A percentile compares a stretch with the other conserved stretches of the same genome.
phyloP scores from a whole-genome alignment of 2,797 vertebrate genomes.

The Artibeus lituratus region DNA sequence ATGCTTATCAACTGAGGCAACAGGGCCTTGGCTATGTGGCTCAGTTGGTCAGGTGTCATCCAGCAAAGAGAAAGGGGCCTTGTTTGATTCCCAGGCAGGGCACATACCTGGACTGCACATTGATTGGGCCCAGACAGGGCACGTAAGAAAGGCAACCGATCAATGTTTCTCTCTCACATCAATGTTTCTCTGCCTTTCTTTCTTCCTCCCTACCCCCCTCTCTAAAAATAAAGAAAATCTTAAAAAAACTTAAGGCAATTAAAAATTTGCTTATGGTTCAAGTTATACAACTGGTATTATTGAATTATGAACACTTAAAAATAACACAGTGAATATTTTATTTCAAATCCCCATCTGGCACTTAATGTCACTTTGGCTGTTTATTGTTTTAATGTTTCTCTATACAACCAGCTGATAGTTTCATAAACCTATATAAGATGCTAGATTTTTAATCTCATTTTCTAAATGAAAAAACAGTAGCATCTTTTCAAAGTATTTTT shows the following conservation, averaged over 20 bases:
- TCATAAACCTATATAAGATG: conserved; percentile 67
- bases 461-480: conserved; percentile 49
- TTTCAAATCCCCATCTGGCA: conserved; percentile 79
- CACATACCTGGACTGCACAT: not conserved
- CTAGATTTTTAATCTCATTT: conserved; percentile 63
- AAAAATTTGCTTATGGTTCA: conserved; percentile 65
- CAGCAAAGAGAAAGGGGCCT: not conserved
- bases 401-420: conserved; percentile 75
- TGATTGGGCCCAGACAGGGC: not conserved
- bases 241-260: not conserved
- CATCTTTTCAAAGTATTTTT: conserved; percentile 45
- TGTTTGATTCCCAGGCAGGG: not conserved
- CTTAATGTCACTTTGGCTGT: conserved; percentile 80
- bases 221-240: not conserved
- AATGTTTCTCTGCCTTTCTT: not conserved
- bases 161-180: not conserved
- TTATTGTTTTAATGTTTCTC: conserved; percentile 73
- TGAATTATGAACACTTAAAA: conserved; percentile 76
- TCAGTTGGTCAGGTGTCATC: not conserved
- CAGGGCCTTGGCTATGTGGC: not conserved
- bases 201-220: not conserved
- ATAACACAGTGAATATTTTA: conserved; percentile 79
- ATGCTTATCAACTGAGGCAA: conserved; percentile 33
- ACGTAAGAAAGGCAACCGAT: not conserved
- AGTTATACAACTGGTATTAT: conserved; percentile 69